A percentile compares a stretch with the other conserved stretches of the same genome.
phyloP scores from a whole-genome alignment of 2,888 invertebrate species.

The Pachliopta kotzebuea region DNA sequence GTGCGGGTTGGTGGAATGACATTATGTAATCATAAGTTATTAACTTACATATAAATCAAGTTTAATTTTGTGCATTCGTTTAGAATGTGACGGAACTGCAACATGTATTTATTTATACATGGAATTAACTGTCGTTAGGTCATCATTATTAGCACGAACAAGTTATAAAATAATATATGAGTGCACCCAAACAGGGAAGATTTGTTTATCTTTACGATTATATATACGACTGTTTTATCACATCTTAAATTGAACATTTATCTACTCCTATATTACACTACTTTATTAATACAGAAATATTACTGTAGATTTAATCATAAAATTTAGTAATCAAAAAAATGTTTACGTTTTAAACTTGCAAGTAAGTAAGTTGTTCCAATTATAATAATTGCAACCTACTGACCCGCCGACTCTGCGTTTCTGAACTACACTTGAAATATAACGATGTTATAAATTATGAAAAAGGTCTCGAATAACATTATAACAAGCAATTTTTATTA shows the following conservation, averaged over 20 bases:
- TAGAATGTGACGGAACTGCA: slow-evolving; percentile 3
- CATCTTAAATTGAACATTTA: no score
- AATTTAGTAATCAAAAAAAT: slow-evolving; percentile 5
- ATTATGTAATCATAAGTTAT: neutral
- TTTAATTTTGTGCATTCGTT: neutral
- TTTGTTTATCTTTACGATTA: no score
- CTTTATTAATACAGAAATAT: neutral
- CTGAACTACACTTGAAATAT: slow-evolving; percentile 23
- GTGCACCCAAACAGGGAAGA: no score
- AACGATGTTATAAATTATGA: slow-evolving; percentile 25
- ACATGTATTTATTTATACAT: neutral
- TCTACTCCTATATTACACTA: no score
- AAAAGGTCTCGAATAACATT: slow-evolving; percentile 21
- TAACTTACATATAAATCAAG: neutral
- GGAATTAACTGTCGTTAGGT: slow-evolving; percentile 1
- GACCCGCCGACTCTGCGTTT: slow-evolving; percentile 21
- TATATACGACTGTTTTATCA: no score
- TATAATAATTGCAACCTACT: slow-evolving; percentile 25
- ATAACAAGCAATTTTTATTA: slow-evolving; percentile 3
- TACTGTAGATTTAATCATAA: neutral
- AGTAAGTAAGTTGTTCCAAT: slow-evolving; percentile 24
- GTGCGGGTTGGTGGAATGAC: neutral
- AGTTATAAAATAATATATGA: neutral
- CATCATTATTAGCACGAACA: neutral
- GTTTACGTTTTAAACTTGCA: slow-evolving; percentile 21